A percentile compares a stretch with the other conserved stretches of the same genome.
These are phyloP conservation scores for Bos javanicus DNA, from an alignment of 2,113 vertebrate species.

Conservation along the genomic window DNA sequence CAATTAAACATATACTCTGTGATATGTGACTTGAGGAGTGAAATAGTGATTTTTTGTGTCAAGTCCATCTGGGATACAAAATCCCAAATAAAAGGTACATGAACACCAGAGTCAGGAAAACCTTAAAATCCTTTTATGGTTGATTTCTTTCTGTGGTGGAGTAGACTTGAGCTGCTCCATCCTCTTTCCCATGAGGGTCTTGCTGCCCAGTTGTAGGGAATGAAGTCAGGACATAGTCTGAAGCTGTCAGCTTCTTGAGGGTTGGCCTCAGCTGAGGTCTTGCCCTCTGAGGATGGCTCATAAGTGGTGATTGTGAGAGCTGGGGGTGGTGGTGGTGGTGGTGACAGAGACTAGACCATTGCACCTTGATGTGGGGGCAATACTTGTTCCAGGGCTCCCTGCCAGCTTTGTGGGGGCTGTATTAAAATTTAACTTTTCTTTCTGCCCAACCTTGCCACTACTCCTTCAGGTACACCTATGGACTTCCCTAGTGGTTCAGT, in stretches of 20 bases:
- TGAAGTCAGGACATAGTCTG: neutral
- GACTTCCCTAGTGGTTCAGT: neutral
- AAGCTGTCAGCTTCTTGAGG: neutral
- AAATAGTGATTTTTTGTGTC: conserved; percentile 44
- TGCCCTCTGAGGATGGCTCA: neutral
- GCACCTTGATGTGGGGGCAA: neutral
- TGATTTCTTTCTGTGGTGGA: neutral
- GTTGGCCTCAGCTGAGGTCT: neutral
- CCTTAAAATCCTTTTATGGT: neutral
- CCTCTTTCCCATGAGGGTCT: neutral
- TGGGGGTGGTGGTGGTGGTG: neutral
- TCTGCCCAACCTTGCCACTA: neutral
- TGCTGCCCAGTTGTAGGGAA: neutral
- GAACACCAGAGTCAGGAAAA: neutral
- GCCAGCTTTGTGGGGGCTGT: neutral
- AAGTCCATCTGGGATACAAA: conserved; percentile 43
- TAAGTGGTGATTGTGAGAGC: neutral
- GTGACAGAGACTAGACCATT: neutral
- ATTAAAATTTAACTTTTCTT: neutral
- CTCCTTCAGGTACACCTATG: neutral
- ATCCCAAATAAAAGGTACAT: neutral
- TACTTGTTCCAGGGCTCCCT: neutral
- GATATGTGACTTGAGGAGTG: conserved; percentile 2
- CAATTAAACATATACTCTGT: conserved; percentile 47
- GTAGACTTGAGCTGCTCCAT: neutral